phyloP scores from a whole-genome alignment of 2,888 invertebrate species.

The Caenorhabditis sinica region DNA sequence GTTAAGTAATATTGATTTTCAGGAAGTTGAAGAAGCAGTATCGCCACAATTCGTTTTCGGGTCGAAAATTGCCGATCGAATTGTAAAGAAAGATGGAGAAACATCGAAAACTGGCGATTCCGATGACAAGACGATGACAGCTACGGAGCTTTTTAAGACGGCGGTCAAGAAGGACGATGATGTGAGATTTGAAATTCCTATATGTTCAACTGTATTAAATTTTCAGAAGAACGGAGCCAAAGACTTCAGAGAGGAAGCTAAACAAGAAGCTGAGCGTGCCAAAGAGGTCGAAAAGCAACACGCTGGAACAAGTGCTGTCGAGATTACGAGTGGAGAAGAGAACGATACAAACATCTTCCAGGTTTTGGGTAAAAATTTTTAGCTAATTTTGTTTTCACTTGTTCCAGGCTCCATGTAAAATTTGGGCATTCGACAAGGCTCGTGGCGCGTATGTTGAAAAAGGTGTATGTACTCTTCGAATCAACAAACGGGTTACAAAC shows the following conservation, averaged over 20 bases:
- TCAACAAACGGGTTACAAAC: constrained; percentile 66
- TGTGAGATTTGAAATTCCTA: no score
- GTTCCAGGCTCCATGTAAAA: constrained; percentile 79
- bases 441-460: constrained; percentile 77
- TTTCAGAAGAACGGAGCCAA: constrained; percentile 53
- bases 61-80: constrained; percentile 68
- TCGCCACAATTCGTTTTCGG: constrained; percentile 68
- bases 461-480: constrained; percentile 73
- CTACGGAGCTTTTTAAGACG: constrained; percentile 66
- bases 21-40: constrained; percentile 37
- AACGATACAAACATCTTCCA: constrained; percentile 76
- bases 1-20: background rate
- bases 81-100: constrained; percentile 58
- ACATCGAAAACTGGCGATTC: background rate
- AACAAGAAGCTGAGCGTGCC: constrained; percentile 61
- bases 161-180: constrained; percentile 64
- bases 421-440: constrained; percentile 79
- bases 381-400: background rate
- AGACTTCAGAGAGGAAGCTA: constrained; percentile 62
- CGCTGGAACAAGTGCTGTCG: constrained; percentile 71
- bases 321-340: constrained; percentile 81
- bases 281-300: constrained; percentile 70
- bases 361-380: constrained; percentile 47
- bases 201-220: no score
- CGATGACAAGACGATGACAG: constrained; percentile 57